Conservation (phyloP, 2,113 vertebrate genomes). For the Phrynosoma blainvillii region DNA sequence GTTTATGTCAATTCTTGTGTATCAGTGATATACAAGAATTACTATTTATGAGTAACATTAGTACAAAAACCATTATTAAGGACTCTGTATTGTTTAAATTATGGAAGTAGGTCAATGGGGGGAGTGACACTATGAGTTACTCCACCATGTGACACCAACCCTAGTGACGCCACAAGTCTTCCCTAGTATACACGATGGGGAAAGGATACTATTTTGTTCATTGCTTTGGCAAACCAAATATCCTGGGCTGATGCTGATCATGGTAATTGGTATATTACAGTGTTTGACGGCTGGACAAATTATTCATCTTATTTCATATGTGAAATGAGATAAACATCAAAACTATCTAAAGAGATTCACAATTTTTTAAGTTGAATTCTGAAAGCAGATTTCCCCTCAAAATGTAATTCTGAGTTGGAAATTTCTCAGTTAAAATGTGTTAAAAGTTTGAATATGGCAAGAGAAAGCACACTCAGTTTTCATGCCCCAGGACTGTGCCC, state of each 20-base stretch:
- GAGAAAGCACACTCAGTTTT: background rate
- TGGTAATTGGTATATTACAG: background rate
- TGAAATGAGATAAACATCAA: background rate
- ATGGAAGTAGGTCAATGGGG: too few relatives aligned
- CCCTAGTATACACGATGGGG: too few relatives aligned
- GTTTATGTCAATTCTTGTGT: too few relatives aligned
- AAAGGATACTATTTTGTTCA: background rate
- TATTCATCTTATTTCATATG: background rate
- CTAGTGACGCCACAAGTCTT: too few relatives aligned
- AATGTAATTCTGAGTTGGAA: background rate
- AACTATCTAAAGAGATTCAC: background rate
- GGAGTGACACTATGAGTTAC: too few relatives aligned
- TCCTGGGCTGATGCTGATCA: background rate
- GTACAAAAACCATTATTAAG: too few relatives aligned
- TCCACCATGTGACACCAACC: too few relatives aligned
- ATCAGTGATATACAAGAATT: too few relatives aligned
- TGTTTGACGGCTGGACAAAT: background rate
- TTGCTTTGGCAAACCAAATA: background rate
- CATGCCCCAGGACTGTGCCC: too few relatives aligned
- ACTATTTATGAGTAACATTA: too few relatives aligned
- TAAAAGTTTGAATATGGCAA: background rate
- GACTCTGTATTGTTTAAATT: too few relatives aligned
- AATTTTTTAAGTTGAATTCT: background rate
- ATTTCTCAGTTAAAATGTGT: background rate
- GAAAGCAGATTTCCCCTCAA: background rate